Evolutionary conservation across 2,113 vertebrate genomes (phyloP).

Genomic region (Bubo blakistoni): DNA sequence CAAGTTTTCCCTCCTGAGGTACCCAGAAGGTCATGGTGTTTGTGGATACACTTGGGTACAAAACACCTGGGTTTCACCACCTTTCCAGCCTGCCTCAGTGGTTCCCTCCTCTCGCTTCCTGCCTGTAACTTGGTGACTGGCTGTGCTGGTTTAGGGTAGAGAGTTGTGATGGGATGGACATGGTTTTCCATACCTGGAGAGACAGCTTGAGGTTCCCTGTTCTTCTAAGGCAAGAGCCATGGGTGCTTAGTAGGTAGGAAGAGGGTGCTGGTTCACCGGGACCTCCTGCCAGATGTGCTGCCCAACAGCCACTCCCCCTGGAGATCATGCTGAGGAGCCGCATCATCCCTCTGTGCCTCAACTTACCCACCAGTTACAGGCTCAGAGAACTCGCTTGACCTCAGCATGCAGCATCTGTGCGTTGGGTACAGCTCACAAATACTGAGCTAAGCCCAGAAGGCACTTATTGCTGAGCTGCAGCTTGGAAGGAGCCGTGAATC

Average conservation of each 20-base stretch:
- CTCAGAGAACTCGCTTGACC: neutral
- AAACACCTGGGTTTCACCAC: neutral
- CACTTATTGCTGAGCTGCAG: neutral
- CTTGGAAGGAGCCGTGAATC: neutral
- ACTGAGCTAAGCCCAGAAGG: neutral
- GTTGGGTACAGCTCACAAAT: neutral
- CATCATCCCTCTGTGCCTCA: neutral
- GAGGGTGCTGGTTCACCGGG: neutral
- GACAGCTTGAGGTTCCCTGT: neutral
- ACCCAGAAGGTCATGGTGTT: neutral
- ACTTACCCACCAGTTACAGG: accelerated
- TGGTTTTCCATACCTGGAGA: neutral
- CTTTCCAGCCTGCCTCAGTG: neutral
- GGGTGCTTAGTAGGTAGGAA: neutral
- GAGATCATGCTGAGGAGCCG: neutral
- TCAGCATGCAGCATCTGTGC: neutral
- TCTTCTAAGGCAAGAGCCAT: neutral
- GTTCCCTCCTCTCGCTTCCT: neutral
- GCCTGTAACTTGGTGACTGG: neutral
- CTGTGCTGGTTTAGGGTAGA: neutral
- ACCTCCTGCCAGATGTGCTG: neutral
- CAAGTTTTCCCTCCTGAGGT: neutral
- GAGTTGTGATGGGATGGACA: neutral
- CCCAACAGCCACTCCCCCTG: accelerated
- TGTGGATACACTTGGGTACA: neutral